Conservation (phyloP, 2,113 vertebrate species). For the Gymnogyps californianus region DNA sequence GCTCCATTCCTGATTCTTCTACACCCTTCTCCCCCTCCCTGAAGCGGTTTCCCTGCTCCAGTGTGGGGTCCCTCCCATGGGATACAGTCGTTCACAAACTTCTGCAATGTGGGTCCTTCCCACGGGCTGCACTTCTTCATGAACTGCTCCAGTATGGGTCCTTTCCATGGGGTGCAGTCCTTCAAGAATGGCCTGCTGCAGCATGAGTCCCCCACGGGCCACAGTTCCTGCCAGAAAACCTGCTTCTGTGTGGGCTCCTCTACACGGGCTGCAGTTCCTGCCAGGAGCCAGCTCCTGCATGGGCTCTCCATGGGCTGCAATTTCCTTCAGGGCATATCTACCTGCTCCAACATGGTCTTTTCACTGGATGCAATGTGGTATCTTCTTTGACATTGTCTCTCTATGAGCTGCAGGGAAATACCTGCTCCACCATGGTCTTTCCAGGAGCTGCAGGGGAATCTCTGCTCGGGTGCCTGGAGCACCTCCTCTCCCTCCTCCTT, state of each 20-base stretch:
- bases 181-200: background rate
- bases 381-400: no score
- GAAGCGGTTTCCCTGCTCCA: background rate
- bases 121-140: background rate
- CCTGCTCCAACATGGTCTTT: no score
- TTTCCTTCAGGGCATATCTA: no score
- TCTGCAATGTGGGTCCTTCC: background rate
- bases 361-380: no score
- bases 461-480: background rate
- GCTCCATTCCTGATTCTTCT: background rate
- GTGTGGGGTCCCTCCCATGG: background rate
- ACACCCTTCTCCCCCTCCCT: background rate
- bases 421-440: background rate
- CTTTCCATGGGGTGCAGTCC: background rate
- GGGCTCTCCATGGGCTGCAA: background rate
- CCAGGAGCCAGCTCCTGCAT: background rate
- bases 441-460: background rate
- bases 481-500: background rate
- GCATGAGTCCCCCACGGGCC: no score
- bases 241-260: background rate
- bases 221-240: background rate
- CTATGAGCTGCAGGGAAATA: no score
- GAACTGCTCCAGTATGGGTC: background rate
- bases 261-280: background rate
- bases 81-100: background rate